Evolutionary conservation across 2,797 vertebrate species (phyloP).

Genomic region (Microctenopoma steveboyesi): DNA sequence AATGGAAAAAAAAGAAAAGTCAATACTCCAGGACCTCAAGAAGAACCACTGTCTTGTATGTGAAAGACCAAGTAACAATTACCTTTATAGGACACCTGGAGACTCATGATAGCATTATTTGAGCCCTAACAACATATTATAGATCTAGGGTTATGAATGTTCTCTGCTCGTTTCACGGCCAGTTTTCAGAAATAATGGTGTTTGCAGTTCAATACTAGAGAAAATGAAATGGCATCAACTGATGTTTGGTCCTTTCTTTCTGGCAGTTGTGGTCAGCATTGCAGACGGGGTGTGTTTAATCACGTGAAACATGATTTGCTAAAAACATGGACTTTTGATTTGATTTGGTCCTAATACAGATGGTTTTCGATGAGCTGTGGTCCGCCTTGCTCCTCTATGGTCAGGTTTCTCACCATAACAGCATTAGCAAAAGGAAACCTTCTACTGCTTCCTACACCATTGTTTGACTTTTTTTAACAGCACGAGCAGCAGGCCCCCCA

Average conservation of each 20-base stretch:
- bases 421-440: constrained; percentile 19
- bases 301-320: constrained; percentile 31
- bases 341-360: constrained; percentile 23
- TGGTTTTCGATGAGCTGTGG: constrained; percentile 38
- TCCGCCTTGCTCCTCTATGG: constrained; percentile 26
- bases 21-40: constrained; percentile 71
- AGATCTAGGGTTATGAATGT: constrained; percentile 56
- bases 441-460: constrained; percentile 10
- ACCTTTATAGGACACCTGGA: constrained; percentile 63
- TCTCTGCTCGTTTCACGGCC: constrained; percentile 65
- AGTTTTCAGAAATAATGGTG: constrained; percentile 73
- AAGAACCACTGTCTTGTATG: constrained; percentile 59
- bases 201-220: constrained; percentile 65
- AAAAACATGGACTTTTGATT: constrained; percentile 9
- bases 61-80: constrained; percentile 79
- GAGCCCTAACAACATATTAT: constrained; percentile 69
- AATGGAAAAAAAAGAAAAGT: constrained; percentile 44
- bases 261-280: constrained; percentile 20
- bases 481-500: constrained; percentile 13
- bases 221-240: constrained; percentile 64
- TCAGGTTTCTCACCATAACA: constrained; percentile 25
- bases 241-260: constrained; percentile 53
- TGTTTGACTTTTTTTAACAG: constrained; percentile 5
- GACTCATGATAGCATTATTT: constrained; percentile 64
- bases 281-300: constrained; percentile 32